These are phyloP conservation scores for Ips nitidus DNA, from an alignment of 1,140 invertebrate species.

Conservation along the genomic window DNA sequence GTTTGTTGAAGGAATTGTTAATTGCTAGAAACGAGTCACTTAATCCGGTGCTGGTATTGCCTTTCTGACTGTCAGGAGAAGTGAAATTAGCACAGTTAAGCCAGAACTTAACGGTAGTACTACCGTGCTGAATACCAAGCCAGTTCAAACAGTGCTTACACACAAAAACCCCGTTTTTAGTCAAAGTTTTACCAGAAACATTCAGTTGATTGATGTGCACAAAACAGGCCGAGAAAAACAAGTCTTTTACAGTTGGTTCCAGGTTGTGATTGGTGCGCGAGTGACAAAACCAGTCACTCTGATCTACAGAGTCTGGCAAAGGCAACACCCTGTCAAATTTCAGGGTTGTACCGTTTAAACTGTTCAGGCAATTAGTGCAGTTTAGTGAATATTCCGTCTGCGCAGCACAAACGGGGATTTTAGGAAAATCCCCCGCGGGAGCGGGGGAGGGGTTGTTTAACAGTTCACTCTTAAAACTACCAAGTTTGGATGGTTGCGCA, in stretches of 20 bases:
- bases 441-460: constrained; percentile 31
- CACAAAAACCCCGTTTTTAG: constrained; percentile 53
- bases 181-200: constrained; percentile 18
- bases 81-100: constrained; percentile 33
- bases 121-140: constrained; percentile 50
- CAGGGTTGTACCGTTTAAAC: constrained; percentile 47
- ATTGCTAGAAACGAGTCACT: constrained; percentile 57
- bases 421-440: too few species aligned
- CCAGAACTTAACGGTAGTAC: constrained; percentile 43
- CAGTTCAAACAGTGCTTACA: constrained; percentile 59
- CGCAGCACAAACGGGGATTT: too few species aligned
- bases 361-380: constrained; percentile 57
- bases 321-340: constrained; percentile 57
- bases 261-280: constrained; percentile 16
- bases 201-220: constrained; percentile 54
- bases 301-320: constrained; percentile 57
- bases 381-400: constrained; percentile 47
- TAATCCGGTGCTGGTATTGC: constrained; percentile 48
- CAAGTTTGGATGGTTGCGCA: constrained; percentile 31
- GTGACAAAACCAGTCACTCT: constrained; percentile 59
- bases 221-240: constrained; percentile 56
- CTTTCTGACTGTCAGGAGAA: constrained; percentile 33
- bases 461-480: constrained; percentile 58
- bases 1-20: constrained; percentile 54
- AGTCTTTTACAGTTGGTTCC: constrained; percentile 54